Base-by-base conservation (phyloP, 1,140 invertebrate species). In the Drosophila sucinea region DNA sequence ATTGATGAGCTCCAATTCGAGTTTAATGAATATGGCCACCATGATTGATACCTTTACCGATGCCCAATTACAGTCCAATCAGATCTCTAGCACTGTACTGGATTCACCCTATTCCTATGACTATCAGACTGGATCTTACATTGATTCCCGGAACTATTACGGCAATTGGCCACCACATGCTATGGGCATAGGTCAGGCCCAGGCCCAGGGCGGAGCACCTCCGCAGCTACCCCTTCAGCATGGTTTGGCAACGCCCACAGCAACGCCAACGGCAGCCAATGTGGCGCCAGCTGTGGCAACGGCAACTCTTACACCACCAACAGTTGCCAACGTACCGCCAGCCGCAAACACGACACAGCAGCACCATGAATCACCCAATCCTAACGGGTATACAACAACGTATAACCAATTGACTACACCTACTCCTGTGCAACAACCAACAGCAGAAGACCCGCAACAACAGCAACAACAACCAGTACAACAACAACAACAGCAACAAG, bases 41-140 rank as follows among this genome's bases (percentile, higher is more conserved):
- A 95, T 96, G 95, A 95, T 96, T 51, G 95, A 96, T 65, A 95
- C 95, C 62, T 94, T 95, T 77, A 96, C 95, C 70, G 95, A 96
- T 79, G 94, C 95, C 5, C 95, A 96, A 81, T 91, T 96, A 6
- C 96, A 96, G 92, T 96, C 95, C 81, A 96, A 96, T 85, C 95
- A 96, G 92, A 96, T 96, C 58, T 96, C 96, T 41, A 96, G 96
- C 60, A 97, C 96, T 1, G 96, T 96, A 3, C 90, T 96, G 67
- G 96, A 96, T 87, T 96, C 95, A 71, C 95, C 96, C 38, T 94
- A 94, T 79, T 94, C 94, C n/a, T 94, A 94, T 60, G 94, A 94
- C 41, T 94, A 94, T 81, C 94, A 94, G 76, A 94, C 94, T 71
- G 91, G 91, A 60, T 91, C 90, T 41, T 92, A 92, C 29, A 92